Conservation (phyloP, 2,797 vertebrate genomes). For the Alauda arvensis region DNA sequence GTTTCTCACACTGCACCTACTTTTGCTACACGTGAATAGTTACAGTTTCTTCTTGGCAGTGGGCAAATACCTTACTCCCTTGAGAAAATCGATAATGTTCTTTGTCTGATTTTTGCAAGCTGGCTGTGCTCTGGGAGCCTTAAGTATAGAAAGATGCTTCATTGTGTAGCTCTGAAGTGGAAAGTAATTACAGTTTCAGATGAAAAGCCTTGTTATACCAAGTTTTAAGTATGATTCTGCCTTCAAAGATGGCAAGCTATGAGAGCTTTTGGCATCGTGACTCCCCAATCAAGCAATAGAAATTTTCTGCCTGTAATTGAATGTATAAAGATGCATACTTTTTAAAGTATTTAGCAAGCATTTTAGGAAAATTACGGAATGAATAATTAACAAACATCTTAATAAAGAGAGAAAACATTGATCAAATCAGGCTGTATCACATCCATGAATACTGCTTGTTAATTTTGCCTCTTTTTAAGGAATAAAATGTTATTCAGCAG, state of each 20-base stretch:
- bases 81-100: constrained; percentile 15
- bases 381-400: constrained; percentile 21
- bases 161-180: constrained; percentile 53
- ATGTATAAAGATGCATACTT: neutral
- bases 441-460: constrained; percentile 10
- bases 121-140: neutral
- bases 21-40: neutral
- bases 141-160: constrained; percentile 44
- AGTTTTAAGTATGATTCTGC: constrained; percentile 55
- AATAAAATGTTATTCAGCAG: constrained; percentile 6
- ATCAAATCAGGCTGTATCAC: constrained; percentile 17
- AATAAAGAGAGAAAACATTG: constrained; percentile 45
- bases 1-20: constrained; percentile 23
- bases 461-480: neutral
- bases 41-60: constrained; percentile 39
- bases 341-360: constrained; percentile 4
- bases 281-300: constrained; percentile 30
- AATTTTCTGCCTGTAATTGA: constrained; percentile 30
- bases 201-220: constrained; percentile 51
- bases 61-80: constrained; percentile 28
- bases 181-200: constrained; percentile 57
- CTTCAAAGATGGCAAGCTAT: constrained; percentile 37
- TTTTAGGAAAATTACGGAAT: constrained; percentile 24
- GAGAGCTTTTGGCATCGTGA: constrained; percentile 30
- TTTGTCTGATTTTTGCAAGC: constrained; percentile 36